A percentile compares a stretch with the other conserved stretches of the same genome.
Evolutionary conservation across 1,140 invertebrate species (phyloP).

Genomic region (Drosophila nasuta): DNA sequence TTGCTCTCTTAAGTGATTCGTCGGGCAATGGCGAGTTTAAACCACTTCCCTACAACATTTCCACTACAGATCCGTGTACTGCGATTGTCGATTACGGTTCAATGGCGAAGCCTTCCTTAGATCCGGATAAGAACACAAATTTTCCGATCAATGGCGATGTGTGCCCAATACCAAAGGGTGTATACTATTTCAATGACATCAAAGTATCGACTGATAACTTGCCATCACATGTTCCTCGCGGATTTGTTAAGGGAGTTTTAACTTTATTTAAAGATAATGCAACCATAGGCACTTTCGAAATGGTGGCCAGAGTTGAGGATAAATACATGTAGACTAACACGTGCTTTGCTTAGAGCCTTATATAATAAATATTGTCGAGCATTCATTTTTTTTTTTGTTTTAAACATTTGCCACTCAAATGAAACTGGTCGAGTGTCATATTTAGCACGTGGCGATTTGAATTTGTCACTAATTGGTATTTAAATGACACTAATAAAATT

Average conservation of each 20-base stretch:
- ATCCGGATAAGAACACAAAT: conserved; percentile 8
- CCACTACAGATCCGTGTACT: background rate
- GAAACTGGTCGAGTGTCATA: background rate
- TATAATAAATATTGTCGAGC: background rate
- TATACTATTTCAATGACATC: conserved; percentile 4
- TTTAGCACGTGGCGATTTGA: background rate
- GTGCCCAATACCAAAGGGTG: conserved; percentile 14
- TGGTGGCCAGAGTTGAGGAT: conserved; percentile 5
- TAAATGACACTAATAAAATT: background rate
- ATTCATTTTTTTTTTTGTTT: too few species aligned
- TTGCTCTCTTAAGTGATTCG: background rate
- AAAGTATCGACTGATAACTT: background rate
- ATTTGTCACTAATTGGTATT: background rate
- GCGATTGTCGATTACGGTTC: background rate
- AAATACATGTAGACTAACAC: background rate
- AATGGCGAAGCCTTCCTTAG: background rate
- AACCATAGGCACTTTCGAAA: background rate
- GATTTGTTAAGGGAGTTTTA: conserved; percentile 1
- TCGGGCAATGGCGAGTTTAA: background rate
- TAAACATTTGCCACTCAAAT: background rate
- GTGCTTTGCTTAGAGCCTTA: background rate
- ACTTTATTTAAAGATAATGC: background rate
- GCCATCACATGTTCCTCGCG: conserved; percentile 1
- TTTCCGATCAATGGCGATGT: background rate
- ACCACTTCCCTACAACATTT: background rate